Percentiles rank a stretch among this genome's conserved stretches.
Conservation (phyloP, 2,888 invertebrate species). For the Pristionchus maxplancki region DNA sequence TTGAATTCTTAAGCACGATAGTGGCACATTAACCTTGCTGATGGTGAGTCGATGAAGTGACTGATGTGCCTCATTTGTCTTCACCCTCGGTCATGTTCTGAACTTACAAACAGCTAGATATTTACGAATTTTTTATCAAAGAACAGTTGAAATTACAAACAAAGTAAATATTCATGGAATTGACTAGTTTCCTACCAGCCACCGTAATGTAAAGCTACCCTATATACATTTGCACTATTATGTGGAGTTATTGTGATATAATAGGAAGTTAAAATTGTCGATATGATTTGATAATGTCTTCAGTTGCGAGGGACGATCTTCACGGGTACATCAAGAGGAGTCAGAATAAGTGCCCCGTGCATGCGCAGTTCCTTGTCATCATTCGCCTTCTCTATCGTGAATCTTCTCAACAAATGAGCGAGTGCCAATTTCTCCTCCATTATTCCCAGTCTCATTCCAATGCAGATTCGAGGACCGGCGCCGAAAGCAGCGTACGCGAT, state of each 20-base stretch:
- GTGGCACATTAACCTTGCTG: too few species aligned
- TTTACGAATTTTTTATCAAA: too few species aligned
- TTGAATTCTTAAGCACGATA: too few species aligned
- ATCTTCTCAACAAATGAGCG: conserved; percentile 31
- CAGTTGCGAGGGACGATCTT: conserved; percentile 32
- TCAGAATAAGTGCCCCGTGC: conserved; percentile 37
- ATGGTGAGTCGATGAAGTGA: too few species aligned
- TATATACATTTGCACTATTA: not conserved
- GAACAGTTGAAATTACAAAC: too few species aligned
- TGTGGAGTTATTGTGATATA: not conserved
- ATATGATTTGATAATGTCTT: not conserved
- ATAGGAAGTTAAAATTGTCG: too few species aligned
- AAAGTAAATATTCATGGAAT: too few species aligned
- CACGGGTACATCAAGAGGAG: conserved; percentile 21
- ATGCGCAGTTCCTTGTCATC: conserved; percentile 33
- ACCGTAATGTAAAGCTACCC: not conserved
- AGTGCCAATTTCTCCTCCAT: conserved; percentile 49
- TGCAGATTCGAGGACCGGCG: conserved; percentile 49
- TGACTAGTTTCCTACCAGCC: not conserved
- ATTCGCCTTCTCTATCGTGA: not conserved
- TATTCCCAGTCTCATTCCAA: conserved; percentile 41
- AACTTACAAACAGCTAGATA: too few species aligned
- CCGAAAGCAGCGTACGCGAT: conserved; percentile 43
- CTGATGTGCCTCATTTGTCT: too few species aligned
- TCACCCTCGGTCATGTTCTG: too few species aligned